phyloP scores from a whole-genome alignment of 1,140 invertebrate genomes.

The Aphelinus atriplicis region DNA sequence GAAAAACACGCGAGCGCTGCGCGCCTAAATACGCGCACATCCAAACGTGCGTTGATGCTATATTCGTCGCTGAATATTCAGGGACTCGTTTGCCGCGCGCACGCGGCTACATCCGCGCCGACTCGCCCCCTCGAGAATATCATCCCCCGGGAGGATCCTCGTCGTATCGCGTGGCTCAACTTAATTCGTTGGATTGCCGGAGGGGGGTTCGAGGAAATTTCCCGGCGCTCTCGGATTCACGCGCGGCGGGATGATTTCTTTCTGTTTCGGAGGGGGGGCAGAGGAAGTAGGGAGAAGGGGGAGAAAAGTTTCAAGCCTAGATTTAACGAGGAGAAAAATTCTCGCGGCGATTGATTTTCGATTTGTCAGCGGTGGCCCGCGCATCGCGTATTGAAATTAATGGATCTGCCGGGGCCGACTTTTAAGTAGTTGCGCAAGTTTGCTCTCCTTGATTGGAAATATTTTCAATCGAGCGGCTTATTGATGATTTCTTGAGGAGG shows the following conservation, averaged over 20 bases:
- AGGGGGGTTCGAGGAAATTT: background rate
- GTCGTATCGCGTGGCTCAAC: background rate
- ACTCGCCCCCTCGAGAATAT: no score
- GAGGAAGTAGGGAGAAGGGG: no score
- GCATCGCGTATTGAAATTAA: background rate
- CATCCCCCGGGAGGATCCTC: no score
- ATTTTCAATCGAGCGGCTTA: no score
- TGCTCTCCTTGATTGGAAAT: no score
- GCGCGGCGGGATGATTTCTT: no score
- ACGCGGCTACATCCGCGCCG: background rate
- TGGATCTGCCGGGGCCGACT: no score
- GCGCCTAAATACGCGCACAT: background rate
- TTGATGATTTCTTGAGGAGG: background rate
- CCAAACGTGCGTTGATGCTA: background rate
- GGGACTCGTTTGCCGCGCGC: background rate
- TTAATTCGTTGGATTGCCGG: slow-evolving; percentile 8
- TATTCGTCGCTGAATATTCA: slow-evolving; percentile 15
- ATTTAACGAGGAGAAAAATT: background rate
- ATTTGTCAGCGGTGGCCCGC: background rate
- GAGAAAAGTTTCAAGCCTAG: background rate
- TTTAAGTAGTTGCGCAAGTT: no score
- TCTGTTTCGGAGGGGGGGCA: no score
- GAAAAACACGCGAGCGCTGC: background rate
- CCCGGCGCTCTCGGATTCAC: no score
- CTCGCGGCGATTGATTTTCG: slow-evolving; percentile 5